Evolutionary conservation across 64 coral and sea anemone genomes (phyloP), one percentile per base, ranked within the genome.

Genomic region (Catalaphyllia jardinei): DNA sequence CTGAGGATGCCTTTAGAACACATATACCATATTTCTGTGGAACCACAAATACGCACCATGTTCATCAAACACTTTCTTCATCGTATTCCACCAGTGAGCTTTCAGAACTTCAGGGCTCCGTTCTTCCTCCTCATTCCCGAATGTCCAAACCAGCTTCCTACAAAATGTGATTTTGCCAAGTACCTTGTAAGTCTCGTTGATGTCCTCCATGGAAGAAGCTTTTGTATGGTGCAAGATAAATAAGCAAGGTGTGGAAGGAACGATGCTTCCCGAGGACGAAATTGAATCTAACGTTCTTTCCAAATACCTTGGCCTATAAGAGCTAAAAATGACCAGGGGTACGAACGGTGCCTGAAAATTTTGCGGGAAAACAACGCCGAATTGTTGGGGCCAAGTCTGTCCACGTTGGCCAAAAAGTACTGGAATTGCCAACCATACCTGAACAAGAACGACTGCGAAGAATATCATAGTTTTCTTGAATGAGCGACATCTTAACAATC

Each of bases 1-100:
- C 42, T 46, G 2, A 2, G 4, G 38, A 39, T 39, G 42, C 42
- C 42, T 46, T 5, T 46, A 46, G 42, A 5, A 46, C 42, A 46
- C 42, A 46, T 46, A 5, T 46, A 46, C 42, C 42, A 46, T 46
- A 46, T 46, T 46, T 46, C 7, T 46, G 4, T 46, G 7, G 42
- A 46, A 46, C 42, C 42, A 46, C 42, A 46, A 4, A 46, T 57
- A 62, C 72, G 9, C 88, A 96, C 95, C 95, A 83, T 96, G 89
- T 69, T 97, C 95, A 60, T 97, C 95, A 97, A 97, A 97, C 13
- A 97, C 92, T 60, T 91, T 97, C 64, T 86, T 97, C 95, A 97
- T 97, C 29, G 93, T 92, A 57, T 90, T 93, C 95, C 95, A 97
- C 95, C 95, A 97, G 62, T 97, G 95, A 50, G 95, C 87, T 73